Percentiles rank a stretch among this genome's conserved stretches.
Evolutionary conservation across 2,888 invertebrate genomes (phyloP).

Genomic region (Drosophila fungiperda): DNA sequence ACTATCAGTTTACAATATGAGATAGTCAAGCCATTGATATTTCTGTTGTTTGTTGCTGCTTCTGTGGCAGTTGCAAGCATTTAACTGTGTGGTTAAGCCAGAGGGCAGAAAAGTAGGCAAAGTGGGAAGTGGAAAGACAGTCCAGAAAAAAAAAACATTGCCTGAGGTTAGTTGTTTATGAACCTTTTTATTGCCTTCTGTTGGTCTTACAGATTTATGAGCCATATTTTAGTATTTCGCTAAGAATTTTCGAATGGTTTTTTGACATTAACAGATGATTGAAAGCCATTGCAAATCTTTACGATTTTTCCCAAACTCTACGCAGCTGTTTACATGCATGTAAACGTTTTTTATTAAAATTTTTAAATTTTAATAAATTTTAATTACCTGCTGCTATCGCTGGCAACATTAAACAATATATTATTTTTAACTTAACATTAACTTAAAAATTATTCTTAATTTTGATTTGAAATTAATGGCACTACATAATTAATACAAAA

Average conservation of each 20-base stretch:
- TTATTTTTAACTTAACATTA: neutral
- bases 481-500: neutral
- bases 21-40: slow-evolving; percentile 2
- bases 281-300: neutral
- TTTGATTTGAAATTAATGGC: neutral
- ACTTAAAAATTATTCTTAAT: neutral
- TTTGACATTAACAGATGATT: slow-evolving; percentile 12
- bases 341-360: neutral
- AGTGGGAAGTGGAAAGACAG: slow-evolving; percentile 11
- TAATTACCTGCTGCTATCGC: no score
- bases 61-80: slow-evolving; percentile 55
- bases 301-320: neutral
- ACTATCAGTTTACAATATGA: neutral
- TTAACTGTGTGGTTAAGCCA: slow-evolving; percentile 39
- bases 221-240: slow-evolving; percentile 56
- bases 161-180: slow-evolving; percentile 76
- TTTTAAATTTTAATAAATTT: neutral
- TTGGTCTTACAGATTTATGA: slow-evolving; percentile 67
- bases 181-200: slow-evolving; percentile 71
- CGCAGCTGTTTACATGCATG: neutral
- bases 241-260: slow-evolving; percentile 45
- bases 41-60: slow-evolving; percentile 7
- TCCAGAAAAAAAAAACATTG: slow-evolving; percentile 53
- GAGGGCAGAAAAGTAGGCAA: slow-evolving; percentile 8
- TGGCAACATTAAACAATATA: neutral